Evolutionary conservation across 2,888 invertebrate genomes (phyloP), one percentile per base, ranked within the genome.

Genomic region (Diaperis boleti): DNA sequence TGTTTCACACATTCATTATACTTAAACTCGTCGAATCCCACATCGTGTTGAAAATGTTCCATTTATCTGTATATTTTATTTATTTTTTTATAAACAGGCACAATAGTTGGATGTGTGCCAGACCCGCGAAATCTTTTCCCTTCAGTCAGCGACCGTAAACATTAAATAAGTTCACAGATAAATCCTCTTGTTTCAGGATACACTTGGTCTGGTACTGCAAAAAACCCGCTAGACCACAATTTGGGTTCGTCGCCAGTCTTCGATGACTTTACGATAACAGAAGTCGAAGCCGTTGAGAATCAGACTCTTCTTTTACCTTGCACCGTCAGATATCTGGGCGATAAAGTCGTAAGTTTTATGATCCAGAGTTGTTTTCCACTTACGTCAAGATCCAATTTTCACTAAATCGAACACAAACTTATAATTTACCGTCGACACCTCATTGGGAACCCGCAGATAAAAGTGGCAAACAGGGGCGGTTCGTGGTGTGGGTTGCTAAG

Each of bases 281-380:
- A 76, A 65, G 71, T 79, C 14, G 75, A 78, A 44, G 82, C 81
- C 10, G 70, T 69, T 20, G 72, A 73, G 29, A 82, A 81, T 11
- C 80, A 82, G 68, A 79, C 82, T 15, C 76, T 81, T 13, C 75
- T 80, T 57, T 69, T 82, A 59, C 81, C 82, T 10, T 82, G 82
- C 65, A 79, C 78, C 14, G 79, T 82, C 10, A 74, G 75, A 54
- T 74, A 79, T 66, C 72, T 81, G 8, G 79, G 79, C 49, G 81
- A 79, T 66, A 82, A 81, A 78, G 79, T 81, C 73, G 82, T 82
- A 70, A 78, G 81, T 75, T 60, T 54, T 60, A 45, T 57, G 50
- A 20, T 17, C 3, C 26, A 11, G 26, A 20, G 37, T 54, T 54
- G 54, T 54, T 54, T 54, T 54, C 54, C 54, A 54, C 54, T 54